Conservation (phyloP, 2,888 invertebrate species). For the Drosophila dives region DNA sequence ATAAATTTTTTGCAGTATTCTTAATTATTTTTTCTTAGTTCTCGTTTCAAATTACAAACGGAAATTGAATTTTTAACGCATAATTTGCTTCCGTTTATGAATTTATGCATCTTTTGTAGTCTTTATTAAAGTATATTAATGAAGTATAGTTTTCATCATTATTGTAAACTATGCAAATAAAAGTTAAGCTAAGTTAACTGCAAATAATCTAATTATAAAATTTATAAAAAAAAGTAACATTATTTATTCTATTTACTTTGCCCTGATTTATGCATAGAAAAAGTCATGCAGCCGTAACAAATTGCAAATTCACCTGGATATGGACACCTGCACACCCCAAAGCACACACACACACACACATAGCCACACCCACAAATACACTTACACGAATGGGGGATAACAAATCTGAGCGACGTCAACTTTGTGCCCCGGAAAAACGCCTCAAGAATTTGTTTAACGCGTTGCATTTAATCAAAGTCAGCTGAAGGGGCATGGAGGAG, state of each 20-base stretch:
- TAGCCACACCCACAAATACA: constrained; percentile 5
- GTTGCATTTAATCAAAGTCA: constrained; percentile 71
- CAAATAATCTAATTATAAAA: neutral
- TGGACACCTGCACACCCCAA: constrained; percentile 40
- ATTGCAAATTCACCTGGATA: constrained; percentile 35
- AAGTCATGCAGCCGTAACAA: constrained; percentile 34
- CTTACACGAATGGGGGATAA: constrained; percentile 35
- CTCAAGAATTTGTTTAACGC: constrained; percentile 73
- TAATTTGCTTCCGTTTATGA: constrained; percentile 59
- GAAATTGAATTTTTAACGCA: constrained; percentile 51
- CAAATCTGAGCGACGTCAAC: constrained; percentile 60
- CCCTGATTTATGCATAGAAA: constrained; percentile 66
- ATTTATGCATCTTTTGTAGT: neutral
- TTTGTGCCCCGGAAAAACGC: constrained; percentile 47
- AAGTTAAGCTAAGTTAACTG: neutral
- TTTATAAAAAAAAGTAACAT: neutral
- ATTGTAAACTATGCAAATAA: neutral
- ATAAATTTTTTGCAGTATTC: neutral
- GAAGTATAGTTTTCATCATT: neutral
- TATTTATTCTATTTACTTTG: constrained; percentile 15
- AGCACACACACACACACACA: neutral
- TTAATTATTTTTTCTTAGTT: neutral
- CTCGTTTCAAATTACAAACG: constrained; percentile 47
- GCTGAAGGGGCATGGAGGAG: neutral
- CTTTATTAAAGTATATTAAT: neutral